Evolutionary conservation across 1,140 invertebrate species (phyloP), one percentile per base, ranked within the genome.

Genomic region (Drosophila athabasca): DNA sequence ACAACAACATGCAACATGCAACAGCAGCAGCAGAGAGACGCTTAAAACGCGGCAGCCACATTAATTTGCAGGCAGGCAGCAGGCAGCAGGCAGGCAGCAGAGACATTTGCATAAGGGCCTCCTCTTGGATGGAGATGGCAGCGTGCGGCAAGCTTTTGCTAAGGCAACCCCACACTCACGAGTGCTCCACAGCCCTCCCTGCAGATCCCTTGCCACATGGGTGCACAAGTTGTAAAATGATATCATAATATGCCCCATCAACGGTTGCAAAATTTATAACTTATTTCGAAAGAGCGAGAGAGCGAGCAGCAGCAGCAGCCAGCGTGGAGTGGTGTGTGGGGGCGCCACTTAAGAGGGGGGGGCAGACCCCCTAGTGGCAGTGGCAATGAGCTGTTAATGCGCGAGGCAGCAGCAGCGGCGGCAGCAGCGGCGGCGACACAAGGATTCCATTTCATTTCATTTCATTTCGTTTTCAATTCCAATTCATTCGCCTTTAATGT

Each of bases 181-280:
- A 45, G 51, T 50, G 64, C 24, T 26, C 24, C 24, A 26, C 24
- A 26, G 24, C 24, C 4, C 24, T 19, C 55, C 59, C 54, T 24
- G 6, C 3, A 6, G 29, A 13, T 15, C 8, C 17, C 35, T 26
- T 70, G 64, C 29, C 59, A 60, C 68, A 51, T 49, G 55, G 61
- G 19, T 83, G 83, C 83, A 76, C 84, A 88, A 88, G 83, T 88
- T 88, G 83, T 88, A 88, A 88, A 88, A 88, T 88, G 83, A 88
- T 88, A 88, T 88, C 83, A 88, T 88, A 88, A 88, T 88, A 88
- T 88, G 83, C 83, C 61, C 83, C 83, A 88, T 88, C 83, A 88
- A 88, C 83, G 83, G 83, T 88, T 88, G 83, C 83, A 88, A 83
- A 88, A 88, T 88, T 88, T 88, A 88, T 88, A 88, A 88, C 83